Conservation (phyloP, 2,113 vertebrate species). For the Charadrius vociferus region DNA sequence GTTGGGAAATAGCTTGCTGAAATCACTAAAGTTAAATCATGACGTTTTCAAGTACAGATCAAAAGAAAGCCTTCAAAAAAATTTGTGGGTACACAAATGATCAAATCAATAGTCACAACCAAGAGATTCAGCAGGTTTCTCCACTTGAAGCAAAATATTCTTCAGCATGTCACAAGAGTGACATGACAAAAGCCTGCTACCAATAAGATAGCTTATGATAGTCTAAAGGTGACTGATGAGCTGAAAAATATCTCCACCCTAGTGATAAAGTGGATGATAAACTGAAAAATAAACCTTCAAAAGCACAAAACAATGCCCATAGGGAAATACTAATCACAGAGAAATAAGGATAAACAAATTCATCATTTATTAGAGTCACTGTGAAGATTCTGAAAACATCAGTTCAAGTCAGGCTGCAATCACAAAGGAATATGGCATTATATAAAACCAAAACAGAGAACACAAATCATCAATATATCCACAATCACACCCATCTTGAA, state of each 20-base stretch:
- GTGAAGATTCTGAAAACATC: neutral
- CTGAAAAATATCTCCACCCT: neutral
- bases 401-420: neutral
- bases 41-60: neutral
- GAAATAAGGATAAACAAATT: neutral
- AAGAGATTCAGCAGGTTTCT: neutral
- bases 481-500: neutral
- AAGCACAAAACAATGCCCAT: neutral
- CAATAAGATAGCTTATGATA: neutral
- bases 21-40: neutral
- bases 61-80: neutral
- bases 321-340: neutral
- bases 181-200: neutral
- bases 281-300: neutral
- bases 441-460: neutral
- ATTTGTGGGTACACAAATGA: neutral
- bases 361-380: neutral
- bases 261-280: neutral
- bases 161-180: fast-evolving
- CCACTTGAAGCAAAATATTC: neutral
- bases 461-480: neutral
- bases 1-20: neutral
- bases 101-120: neutral
- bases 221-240: neutral
- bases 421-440: neutral